Evolutionary conservation across 2,113 vertebrate genomes (phyloP), one percentile per base, ranked within the genome.

Genomic region (Parus major): DNA sequence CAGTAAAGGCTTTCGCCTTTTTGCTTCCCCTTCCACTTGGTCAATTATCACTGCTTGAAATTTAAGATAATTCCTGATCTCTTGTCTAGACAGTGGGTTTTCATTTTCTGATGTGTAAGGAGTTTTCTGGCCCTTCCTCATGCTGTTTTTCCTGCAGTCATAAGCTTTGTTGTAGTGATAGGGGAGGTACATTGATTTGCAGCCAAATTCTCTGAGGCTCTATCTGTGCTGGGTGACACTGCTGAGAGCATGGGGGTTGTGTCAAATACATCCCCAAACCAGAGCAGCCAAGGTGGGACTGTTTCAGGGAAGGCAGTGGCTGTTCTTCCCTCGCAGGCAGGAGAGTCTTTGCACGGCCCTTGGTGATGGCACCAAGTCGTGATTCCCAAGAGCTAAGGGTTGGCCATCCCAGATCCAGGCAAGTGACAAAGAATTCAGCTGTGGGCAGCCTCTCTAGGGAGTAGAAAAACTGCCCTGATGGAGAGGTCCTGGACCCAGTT

Each of bases 31-130:
- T 46, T 78, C 35, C 11, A 1, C 3, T 82, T 56, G 56, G 47
- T 81, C 59, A 88, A 23, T 94, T 92, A 70, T 77, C 56, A 75
- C 39, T 86, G 35, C 42, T 86, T 94, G 79, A 89, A 95, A 86
- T 75, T 92, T 68, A 80, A 83, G 71, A 78, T 81, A 71, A 68
- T 88, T 86, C 66, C 71, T 88, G 83, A 88, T 90, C 79, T 96
- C 76, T 92, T 75, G 76, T 94, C 90, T 94, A 81, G 90, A 78
- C 68, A 81, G 92, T 83, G 56, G 63, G 52, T 50, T 93, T 93
- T 95, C 80, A 70, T 94, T 92, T 87, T 92, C 75, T 93, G 82
- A 70, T 0, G 3, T 39, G 56, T 65, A 81, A 94, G 59, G 55
- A 87, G 41, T 81, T 93, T 92, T 92, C 68, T 94, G 61, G 8